Evolutionary conservation across 2,888 invertebrate genomes (phyloP), one percentile per base, ranked within the genome.

Genomic region (Agrenia bidenticulata): DNA sequence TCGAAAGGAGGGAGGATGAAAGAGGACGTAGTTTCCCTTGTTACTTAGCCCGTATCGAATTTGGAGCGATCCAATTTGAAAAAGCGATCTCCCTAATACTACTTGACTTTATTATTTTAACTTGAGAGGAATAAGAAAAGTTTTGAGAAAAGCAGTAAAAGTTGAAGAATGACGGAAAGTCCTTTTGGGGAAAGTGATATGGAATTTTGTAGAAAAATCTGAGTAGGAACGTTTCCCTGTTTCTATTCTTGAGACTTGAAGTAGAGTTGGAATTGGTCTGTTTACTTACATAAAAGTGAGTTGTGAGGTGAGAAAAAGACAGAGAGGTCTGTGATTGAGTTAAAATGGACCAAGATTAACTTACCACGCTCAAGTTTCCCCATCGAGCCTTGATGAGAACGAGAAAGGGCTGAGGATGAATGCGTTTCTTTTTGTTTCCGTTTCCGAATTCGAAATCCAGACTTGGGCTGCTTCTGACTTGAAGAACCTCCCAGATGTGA

Each of bases 351-450:
- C 32, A 32, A 11, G 45, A 45, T 45, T 45, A 45, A 45, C 67
- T 72, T 70, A 64, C 75, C 73, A 27, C 68, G 56, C 50, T 74
- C 73, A 49, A 70, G 56, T 63, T 73, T 75, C 23, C 75, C 75
- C 73, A 74, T 75, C 27, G 73, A 73, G 58, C 60, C 63, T 51
- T 64, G 64, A 41, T 63, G 55, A 54, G 64, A 63, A 64, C 61
- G 71, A 23, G 37, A 56, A 64, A 64, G 39, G 59, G 66, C 24
- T 24, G 21, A 7, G 57, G 54, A 57, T 58, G 66, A 26, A 54
- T 61, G 60, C 58, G 69, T 59, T 57, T 72, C 75, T 64, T 73
- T 75, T 60, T 67, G 67, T 59, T 73, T 73, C 61, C 69, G 71
- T 67, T 73, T 73, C 54, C 69, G 69, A 39, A 75, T 67, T 67